phyloP scores from a whole-genome alignment of 2,797 vertebrate genomes.

The Sebastes diaconus region DNA sequence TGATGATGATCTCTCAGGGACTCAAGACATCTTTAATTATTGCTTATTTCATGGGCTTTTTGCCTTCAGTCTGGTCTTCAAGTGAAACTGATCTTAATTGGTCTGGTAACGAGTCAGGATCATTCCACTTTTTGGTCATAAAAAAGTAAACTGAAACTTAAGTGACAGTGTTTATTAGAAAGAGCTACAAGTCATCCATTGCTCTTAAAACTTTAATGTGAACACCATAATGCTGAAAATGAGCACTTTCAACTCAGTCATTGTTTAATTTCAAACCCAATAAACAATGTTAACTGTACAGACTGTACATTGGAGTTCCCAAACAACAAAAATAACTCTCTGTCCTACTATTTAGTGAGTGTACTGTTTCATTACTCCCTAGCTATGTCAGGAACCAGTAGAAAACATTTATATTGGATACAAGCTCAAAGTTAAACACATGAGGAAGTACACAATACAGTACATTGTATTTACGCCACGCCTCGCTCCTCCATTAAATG shows the following conservation, averaged over 20 bases:
- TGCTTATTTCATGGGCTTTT: background rate
- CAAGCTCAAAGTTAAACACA: constrained; percentile 21
- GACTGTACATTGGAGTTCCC: background rate
- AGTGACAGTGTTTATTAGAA: background rate
- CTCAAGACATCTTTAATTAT: background rate
- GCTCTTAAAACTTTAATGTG: background rate
- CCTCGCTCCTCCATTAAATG: constrained; percentile 25
- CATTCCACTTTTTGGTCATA: background rate
- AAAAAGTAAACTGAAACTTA: background rate
- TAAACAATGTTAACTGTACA: background rate
- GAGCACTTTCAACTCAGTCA: background rate
- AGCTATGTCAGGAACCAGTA: background rate
- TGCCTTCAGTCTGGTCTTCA: background rate
- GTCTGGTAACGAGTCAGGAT: background rate
- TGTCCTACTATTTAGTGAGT: background rate
- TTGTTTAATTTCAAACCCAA: background rate
- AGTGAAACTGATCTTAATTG: background rate
- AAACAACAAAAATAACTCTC: background rate
- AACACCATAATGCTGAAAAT: background rate
- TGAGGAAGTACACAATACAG: constrained; percentile 2
- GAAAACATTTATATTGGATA: background rate
- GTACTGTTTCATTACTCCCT: background rate
- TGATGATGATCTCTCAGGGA: background rate
- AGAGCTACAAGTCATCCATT: background rate
- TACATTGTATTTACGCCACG: constrained; percentile 12